phyloP scores from a whole-genome alignment of 2,113 vertebrate species.

The Talpa occidentalis region DNA sequence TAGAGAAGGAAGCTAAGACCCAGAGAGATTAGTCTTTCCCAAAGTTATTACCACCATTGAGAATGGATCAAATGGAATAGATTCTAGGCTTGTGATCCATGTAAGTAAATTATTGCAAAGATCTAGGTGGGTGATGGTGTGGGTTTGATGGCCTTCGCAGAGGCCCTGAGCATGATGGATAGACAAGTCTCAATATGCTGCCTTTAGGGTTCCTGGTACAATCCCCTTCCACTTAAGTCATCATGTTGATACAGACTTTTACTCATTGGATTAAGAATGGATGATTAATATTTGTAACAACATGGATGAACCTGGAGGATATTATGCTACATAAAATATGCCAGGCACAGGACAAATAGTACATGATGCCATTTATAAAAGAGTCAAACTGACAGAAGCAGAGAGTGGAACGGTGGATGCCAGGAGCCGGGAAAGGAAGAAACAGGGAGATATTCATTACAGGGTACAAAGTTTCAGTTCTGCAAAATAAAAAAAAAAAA shows the following conservation, averaged over 20 bases:
- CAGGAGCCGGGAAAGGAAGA: not conserved
- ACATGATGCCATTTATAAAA: not conserved
- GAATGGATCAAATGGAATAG: not conserved
- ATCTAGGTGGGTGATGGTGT: not conserved
- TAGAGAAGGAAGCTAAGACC: slow-evolving; percentile 65
- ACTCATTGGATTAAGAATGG: not conserved
- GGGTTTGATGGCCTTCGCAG: not conserved
- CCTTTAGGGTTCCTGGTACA: not conserved
- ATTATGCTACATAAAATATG: not conserved
- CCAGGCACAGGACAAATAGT: not conserved
- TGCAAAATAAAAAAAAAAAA: not conserved
- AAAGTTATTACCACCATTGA: slow-evolving; percentile 34
- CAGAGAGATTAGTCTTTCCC: slow-evolving; percentile 69
- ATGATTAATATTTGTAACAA: not conserved
- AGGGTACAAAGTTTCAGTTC: not conserved
- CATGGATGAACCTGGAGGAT: not conserved
- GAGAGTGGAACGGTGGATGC: not conserved
- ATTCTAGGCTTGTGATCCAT: not conserved
- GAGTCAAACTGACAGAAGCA: slow-evolving; percentile 1
- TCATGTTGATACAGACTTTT: not conserved
- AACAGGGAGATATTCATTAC: not conserved
- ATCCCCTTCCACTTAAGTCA: not conserved
- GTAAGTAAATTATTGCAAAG: not conserved
- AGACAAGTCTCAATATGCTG: not conserved
- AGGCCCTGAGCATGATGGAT: not conserved